Evolutionary conservation across 2,888 invertebrate genomes (phyloP), one percentile per base, ranked within the genome.

Genomic region (Lithodes maja): DNA sequence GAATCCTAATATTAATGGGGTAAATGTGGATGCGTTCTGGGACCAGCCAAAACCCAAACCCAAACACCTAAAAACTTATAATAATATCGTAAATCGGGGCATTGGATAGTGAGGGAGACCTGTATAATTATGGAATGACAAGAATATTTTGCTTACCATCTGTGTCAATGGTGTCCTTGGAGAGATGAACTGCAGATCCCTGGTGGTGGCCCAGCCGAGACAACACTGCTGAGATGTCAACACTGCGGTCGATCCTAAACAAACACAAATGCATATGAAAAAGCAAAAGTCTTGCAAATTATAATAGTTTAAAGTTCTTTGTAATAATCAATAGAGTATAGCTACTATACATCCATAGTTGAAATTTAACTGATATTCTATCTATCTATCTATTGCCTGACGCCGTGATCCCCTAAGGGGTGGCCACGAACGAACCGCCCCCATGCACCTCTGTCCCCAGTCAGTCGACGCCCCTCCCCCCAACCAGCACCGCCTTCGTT

Each of bases 111-210:
- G 33, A 33, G 33, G 33, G 33, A 33, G 0, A 33, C 33, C 33
- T 33, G 33, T 33, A 33, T 33, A 33, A 33, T 33, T 33, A 15
- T 55, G 15, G 69, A 12, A 68, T 3, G 68, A 15, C n/a, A 83
- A 17, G 3, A 79, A n/a, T n/a, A 15, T 49, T 54, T 33, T 33
- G 33, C 74, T 1, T 68, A 85, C 87, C 88, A 81, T 91, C 92
- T n/a, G 85, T 88, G 33, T 92, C 90, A 17, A 91, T 82, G 17
- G 92, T 92, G 79, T 92, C 92, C 79, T 90, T 92, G 15, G 92
- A 91, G 50, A 91, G 89, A 82, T 92, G 92, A 52, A 92, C 80
- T 49, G 90, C 90, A 5, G 92, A 92, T 7, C 92, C 92, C 15
- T 90, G 92, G 82, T 92, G 91, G 71, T 89, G 89, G 17, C 92